These are phyloP conservation scores for Lanistes nyassanus DNA, from an alignment of 1,140 invertebrate species.

Conservation along the genomic window DNA sequence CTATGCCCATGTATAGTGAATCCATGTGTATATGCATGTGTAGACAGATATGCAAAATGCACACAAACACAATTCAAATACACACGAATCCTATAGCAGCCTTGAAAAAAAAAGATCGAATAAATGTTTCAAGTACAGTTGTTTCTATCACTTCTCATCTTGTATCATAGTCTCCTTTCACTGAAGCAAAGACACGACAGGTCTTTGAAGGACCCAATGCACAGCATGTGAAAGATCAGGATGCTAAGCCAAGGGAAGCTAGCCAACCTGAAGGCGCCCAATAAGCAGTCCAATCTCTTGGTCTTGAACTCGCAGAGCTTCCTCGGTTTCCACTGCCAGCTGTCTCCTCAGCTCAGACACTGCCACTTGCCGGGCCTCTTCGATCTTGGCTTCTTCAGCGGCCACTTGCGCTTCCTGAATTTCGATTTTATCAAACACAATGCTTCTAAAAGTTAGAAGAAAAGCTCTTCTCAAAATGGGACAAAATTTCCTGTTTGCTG, in stretches of 20 bases:
- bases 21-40: not conserved
- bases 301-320: conserved; percentile 55
- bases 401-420: conserved; percentile 44
- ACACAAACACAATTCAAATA: too few species aligned
- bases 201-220: too few species aligned
- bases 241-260: not conserved
- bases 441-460: not conserved
- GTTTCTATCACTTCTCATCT: not conserved
- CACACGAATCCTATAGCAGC: too few species aligned
- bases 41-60: too few species aligned
- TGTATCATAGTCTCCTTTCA: not conserved
- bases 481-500: too few species aligned
- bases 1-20: too few species aligned
- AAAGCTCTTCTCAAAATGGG: too few species aligned
- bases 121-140: not conserved
- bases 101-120: not conserved
- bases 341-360: conserved; percentile 42
- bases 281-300: conserved; percentile 54
- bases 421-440: not conserved
- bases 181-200: not conserved
- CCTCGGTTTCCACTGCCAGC: conserved; percentile 55
- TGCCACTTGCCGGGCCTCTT: conserved; percentile 46
- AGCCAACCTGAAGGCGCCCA: conserved; percentile 57
- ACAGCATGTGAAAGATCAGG: too few species aligned
- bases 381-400: conserved; percentile 46